These are phyloP conservation scores for Probaryconus sp. DNA, from an alignment of 1,140 invertebrate species.

Conservation along the genomic window DNA sequence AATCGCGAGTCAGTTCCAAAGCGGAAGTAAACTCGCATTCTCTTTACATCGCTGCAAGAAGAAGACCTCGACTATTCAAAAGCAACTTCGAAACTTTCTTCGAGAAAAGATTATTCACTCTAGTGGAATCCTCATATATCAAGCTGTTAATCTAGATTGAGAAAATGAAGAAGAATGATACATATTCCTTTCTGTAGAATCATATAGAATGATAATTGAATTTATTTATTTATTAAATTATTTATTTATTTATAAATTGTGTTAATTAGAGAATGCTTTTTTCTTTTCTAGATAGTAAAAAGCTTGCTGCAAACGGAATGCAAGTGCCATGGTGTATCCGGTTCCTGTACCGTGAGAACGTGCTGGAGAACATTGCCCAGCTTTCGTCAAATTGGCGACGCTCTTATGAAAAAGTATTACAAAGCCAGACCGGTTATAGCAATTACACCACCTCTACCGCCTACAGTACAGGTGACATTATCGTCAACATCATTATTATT, in stretches of 20 bases:
- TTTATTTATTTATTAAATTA: background rate
- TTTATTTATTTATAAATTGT: slow-evolving; percentile 5
- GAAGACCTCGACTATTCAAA: slow-evolving; percentile 27
- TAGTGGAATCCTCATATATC: slow-evolving; percentile 15
- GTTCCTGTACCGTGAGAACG: slow-evolving; percentile 95
- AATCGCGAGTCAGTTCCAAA: slow-evolving; percentile 64
- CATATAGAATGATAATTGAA: background rate
- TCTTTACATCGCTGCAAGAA: slow-evolving; percentile 32
- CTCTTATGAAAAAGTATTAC: slow-evolving; percentile 90
- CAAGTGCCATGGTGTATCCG: slow-evolving; percentile 98
- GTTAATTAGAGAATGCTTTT: slow-evolving; percentile 5
- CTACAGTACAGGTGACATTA: slow-evolving; percentile 72
- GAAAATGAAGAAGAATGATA: slow-evolving; percentile 2
- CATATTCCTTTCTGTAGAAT: background rate
- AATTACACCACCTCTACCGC: slow-evolving; percentile 75
- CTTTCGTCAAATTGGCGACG: slow-evolving; percentile 90
- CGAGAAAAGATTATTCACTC: too few species aligned
- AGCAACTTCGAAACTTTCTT: background rate
- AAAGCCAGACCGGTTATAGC: slow-evolving; percentile 86
- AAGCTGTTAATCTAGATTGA: slow-evolving; percentile 21
- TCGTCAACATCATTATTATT: slow-evolving; percentile 41
- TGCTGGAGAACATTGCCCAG: slow-evolving; percentile 95
- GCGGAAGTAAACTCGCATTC: slow-evolving; percentile 38
- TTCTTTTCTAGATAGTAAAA: slow-evolving; percentile 88
- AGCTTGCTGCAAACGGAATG: slow-evolving; percentile 89